Base-by-base conservation (phyloP, 2,888 invertebrate genomes). In the Tetragonisca angustula region DNA sequence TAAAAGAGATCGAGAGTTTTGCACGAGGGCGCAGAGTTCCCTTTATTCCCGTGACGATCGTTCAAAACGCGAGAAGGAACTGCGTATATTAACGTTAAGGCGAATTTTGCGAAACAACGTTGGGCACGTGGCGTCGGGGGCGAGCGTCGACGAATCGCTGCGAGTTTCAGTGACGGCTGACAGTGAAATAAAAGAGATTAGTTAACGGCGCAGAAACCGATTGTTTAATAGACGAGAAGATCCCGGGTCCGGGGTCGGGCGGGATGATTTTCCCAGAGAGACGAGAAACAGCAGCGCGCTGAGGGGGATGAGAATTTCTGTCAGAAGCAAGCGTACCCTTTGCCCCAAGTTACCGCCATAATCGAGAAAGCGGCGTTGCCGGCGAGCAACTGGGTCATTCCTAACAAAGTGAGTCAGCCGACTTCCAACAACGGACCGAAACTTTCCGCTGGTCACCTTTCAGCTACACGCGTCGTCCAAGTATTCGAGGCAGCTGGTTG, bases 341-440 rank as follows among this genome's bases (percentile, higher is more conserved):
- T 81, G 61, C 83, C 5, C 64, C 62, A 83, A 89, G 81, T 86
- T 87, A 79, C 81, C 75, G 74, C 70, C 74, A 75, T 89, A 87
- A 84, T 89, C 83, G 79, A 83, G 79, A 78, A 75, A 74, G 73
- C 68, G 54, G 61, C 71, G 77, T 81, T 83, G 77, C 68, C 56
- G 59, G 13, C 76, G 73, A 71, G 73, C 81, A 89, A 87, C 84
- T 89, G 81, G 89, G 89, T 89, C 89, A 84, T 71, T 79, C 61
- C 75, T 70, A 65, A 73, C 75, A 68, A 81, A 84, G 87, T 84
- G 79, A 80, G 19, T 27, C 54, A 65, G 75, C 70, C 80, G 80
- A 81, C 76, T 87, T 70, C 36, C 43, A 43, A 52, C 21, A 36
- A 61, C 56, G 15, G 49, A 4, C 36, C 73, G 49, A 81, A 89